Conservation (phyloP, 2,888 invertebrate species). For the Erpobdella octoculata region DNA sequence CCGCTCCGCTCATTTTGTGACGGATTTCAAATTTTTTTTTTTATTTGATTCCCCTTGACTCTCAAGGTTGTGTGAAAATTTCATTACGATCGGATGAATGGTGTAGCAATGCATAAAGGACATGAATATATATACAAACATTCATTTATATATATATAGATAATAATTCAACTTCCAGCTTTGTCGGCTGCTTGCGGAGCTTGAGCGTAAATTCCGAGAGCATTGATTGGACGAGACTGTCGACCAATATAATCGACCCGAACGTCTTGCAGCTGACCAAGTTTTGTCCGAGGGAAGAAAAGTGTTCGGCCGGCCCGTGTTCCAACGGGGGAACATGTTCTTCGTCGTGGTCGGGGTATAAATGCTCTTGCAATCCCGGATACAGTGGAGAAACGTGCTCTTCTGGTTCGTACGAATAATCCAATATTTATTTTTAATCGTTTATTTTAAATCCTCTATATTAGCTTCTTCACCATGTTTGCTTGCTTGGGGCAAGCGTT, state of each 20-base stretch:
- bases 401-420: slow-evolving; percentile 38
- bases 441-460: not conserved
- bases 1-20: no score
- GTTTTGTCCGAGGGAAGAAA: slow-evolving; percentile 43
- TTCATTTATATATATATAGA: no score
- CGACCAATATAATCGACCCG: slow-evolving; percentile 41
- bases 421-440: not conserved
- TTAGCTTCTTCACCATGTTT: no score
- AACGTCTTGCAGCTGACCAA: slow-evolving; percentile 42
- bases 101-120: no score
- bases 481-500: no score
- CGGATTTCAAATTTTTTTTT: no score
- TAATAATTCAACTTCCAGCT: no score
- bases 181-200: slow-evolving; percentile 44
- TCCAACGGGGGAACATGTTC: slow-evolving; percentile 29
- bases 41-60: no score
- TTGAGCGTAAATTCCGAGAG: slow-evolving; percentile 40
- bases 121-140: no score
- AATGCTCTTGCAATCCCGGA: slow-evolving; percentile 41
- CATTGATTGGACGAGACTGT: slow-evolving; percentile 38
- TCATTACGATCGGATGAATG: no score
- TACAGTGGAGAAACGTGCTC: slow-evolving; percentile 41
- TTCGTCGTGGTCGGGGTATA: slow-evolving; percentile 39
- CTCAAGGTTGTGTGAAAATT: no score
- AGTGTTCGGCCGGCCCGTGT: slow-evolving; percentile 41